Conservation (phyloP, 1,140 invertebrate genomes). For the Popillia japonica region DNA sequence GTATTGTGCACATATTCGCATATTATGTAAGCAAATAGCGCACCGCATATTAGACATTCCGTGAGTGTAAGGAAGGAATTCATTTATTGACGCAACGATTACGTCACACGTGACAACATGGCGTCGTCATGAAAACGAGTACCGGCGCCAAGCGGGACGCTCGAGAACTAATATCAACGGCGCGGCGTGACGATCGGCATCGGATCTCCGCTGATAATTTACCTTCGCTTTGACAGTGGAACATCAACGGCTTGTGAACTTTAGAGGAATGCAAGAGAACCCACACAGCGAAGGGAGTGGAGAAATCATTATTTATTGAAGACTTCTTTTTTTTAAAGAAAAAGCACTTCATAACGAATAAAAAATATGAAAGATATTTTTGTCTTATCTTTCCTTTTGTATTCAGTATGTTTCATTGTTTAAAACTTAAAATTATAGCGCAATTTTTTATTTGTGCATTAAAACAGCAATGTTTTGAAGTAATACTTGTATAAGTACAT, state of each 20-base stretch:
- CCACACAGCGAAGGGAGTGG: background rate
- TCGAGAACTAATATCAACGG: conserved; percentile 40
- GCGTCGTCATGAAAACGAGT: conserved; percentile 46
- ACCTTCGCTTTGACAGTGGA: background rate
- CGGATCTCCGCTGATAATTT: background rate
- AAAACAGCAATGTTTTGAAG: too few relatives aligned
- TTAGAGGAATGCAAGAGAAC: background rate
- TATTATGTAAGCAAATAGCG: conserved; percentile 34
- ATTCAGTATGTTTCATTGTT: too few relatives aligned
- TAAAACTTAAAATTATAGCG: too few relatives aligned
- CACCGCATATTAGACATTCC: conserved; percentile 37
- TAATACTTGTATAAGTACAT: too few relatives aligned
- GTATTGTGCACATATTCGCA: conserved; percentile 23
- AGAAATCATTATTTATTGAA: too few relatives aligned
- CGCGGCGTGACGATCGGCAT: background rate
- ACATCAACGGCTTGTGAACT: background rate
- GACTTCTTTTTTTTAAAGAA: too few relatives aligned
- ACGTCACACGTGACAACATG: conserved; percentile 51
- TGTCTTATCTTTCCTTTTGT: too few relatives aligned
- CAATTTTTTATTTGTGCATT: too few relatives aligned
- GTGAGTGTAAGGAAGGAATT: conserved; percentile 23
- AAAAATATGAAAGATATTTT: too few relatives aligned
- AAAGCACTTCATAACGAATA: too few relatives aligned
- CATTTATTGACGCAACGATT: conserved; percentile 39
- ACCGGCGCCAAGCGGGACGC: conserved; percentile 47